phyloP scores from a whole-genome alignment of 2,113 vertebrate genomes.

The Tiliqua scincoides region DNA sequence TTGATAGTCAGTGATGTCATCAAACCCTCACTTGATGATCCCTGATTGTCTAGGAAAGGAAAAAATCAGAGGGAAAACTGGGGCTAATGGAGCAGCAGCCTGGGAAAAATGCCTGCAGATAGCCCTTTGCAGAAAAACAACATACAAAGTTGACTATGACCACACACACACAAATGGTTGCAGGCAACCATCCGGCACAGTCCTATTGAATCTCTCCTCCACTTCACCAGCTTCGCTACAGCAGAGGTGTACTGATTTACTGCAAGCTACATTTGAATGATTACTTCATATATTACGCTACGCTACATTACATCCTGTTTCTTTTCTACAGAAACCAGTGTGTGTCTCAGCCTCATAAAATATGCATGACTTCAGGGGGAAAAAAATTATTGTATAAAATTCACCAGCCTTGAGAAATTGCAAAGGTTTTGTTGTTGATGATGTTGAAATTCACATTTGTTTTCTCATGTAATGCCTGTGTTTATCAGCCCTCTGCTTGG shows the following conservation, averaged over 20 bases:
- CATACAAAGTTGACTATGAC: too few relatives aligned
- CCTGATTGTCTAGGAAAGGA: not conserved
- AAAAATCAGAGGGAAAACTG: too few relatives aligned
- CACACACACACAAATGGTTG: not conserved
- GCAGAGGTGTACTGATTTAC: conserved; percentile 69
- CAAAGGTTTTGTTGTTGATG: conserved; percentile 56
- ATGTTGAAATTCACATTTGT: conserved; percentile 69
- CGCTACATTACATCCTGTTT: conserved; percentile 69
- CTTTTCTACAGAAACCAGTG: conserved; percentile 64
- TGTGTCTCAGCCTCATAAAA: conserved; percentile 76
- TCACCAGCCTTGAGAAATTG: conserved; percentile 72
- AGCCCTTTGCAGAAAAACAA: too few relatives aligned
- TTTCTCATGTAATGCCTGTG: conserved; percentile 64
- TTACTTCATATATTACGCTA: conserved; percentile 68
- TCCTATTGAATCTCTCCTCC: conserved; percentile 42
- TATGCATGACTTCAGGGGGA: conserved; percentile 72
- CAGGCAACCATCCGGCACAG: not conserved
- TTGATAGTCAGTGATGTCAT: not conserved
- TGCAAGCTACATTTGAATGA: conserved; percentile 68
- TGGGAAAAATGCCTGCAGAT: not conserved
- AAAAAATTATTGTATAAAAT: conserved; percentile 67
- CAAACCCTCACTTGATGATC: not conserved
- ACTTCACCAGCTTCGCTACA: conserved; percentile 58
- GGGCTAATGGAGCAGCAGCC: not conserved
- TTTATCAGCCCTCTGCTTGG: conserved; percentile 56